These are phyloP conservation scores for Coturnix japonica DNA, from an alignment of 2,113 vertebrate species.

Conservation along the genomic window DNA sequence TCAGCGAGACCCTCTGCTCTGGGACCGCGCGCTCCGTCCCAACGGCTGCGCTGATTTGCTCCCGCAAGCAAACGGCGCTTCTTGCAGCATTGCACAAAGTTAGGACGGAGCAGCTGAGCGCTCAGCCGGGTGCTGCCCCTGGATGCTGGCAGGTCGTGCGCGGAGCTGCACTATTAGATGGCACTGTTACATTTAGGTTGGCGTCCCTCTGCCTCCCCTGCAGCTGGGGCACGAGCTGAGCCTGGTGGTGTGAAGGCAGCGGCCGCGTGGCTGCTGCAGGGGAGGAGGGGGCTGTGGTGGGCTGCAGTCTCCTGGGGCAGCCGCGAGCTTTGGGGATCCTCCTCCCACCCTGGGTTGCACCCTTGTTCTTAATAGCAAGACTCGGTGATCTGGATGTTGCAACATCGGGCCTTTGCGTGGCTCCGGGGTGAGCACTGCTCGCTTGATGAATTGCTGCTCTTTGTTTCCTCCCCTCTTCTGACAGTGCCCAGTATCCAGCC, in stretches of 20 bases:
- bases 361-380: neutral
- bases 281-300: neutral
- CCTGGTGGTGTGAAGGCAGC: neutral
- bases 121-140: neutral
- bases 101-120: neutral
- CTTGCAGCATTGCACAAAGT: neutral
- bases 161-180: neutral
- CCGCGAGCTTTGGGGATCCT: neutral
- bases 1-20: neutral
- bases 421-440: neutral
- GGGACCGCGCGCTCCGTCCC: neutral
- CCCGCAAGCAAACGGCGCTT: neutral
- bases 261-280: neutral
- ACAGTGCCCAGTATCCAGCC: conserved; percentile 57
- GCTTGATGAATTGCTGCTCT: conserved; percentile 61
- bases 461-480: conserved; percentile 52
- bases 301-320: neutral
- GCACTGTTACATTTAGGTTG: rapidly evolving
- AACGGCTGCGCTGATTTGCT: neutral
- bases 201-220: neutral
- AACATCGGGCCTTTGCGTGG: conserved; percentile 18
- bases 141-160: neutral
- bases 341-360: neutral
- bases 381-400: neutral
- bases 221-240: neutral